These are phyloP conservation scores for Polypedilum pembai DNA, from an alignment of 1,140 invertebrate genomes.

Conservation along the genomic window DNA sequence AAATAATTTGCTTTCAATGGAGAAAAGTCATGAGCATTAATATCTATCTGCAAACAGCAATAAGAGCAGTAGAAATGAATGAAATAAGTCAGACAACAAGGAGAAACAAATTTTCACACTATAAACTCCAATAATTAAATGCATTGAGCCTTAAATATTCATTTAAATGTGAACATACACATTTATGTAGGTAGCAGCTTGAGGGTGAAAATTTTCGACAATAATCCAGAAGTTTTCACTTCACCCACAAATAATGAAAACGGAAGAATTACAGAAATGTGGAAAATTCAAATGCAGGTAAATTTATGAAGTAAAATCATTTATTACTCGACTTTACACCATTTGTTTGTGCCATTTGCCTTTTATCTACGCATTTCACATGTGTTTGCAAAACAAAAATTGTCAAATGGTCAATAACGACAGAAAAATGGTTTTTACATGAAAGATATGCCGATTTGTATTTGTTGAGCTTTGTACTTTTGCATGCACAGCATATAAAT, in stretches of 20 bases:
- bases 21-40: too few species aligned
- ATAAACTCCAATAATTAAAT: conserved; percentile 8
- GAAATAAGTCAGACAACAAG: not conserved
- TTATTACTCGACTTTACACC: conserved; percentile 1
- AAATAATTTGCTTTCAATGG: too few species aligned
- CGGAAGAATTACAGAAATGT: not conserved
- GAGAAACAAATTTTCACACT: not conserved
- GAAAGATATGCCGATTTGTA: conserved; percentile 3
- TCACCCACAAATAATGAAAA: not conserved
- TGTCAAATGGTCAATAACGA: conserved; percentile 7
- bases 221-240: not conserved
- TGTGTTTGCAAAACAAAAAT: not conserved
- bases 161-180: not conserved
- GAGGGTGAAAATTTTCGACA: conserved; percentile 4
- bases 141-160: conserved; percentile 10
- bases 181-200: not conserved
- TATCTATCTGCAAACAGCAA: too few species aligned
- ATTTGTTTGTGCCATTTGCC: not conserved
- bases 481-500: not conserved
- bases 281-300: not conserved
- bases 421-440: not conserved
- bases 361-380: not conserved
- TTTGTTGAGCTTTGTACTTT: conserved; percentile 18
- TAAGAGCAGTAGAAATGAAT: not conserved
- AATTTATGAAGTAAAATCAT: conserved; percentile 1